Conservation (phyloP, 2,113 vertebrate species). For the Reinhardtius hippoglossoides region DNA sequence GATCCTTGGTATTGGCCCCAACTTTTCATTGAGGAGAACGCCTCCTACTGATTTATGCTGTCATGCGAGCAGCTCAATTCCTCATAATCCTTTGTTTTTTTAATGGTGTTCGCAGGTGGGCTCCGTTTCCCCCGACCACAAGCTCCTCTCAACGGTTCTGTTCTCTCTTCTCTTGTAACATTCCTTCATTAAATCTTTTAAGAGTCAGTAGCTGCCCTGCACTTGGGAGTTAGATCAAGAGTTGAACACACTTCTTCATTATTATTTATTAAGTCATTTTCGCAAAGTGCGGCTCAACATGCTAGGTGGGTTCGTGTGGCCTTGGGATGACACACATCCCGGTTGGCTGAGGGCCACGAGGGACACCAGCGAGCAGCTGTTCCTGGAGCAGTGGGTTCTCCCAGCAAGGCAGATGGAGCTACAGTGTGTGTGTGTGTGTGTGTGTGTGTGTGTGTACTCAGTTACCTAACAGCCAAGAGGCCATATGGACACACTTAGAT, state of each 20-base stretch:
- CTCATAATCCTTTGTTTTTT: conserved; percentile 67
- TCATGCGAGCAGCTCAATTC: conserved; percentile 66
- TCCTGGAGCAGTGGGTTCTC: conserved; percentile 59
- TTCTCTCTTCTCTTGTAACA: neutral
- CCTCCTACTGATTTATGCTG: conserved; percentile 71
- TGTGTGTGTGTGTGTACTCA: conserved; percentile 24
- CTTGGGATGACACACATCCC: conserved; percentile 50
- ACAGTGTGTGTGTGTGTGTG: conserved; percentile 4
- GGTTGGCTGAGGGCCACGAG: conserved; percentile 56
- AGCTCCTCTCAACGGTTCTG: conserved; percentile 14
- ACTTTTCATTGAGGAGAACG: conserved; percentile 69
- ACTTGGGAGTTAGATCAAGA: conserved; percentile 39
- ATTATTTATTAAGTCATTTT: conserved; percentile 57
- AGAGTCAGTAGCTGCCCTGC: neutral
- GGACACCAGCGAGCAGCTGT: conserved; percentile 71
- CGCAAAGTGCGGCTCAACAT: conserved; percentile 20
- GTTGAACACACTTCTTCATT: conserved; percentile 52
- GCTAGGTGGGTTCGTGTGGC: conserved; percentile 55
- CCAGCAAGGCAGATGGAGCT: conserved; percentile 58
- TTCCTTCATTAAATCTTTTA: conserved; percentile 39
- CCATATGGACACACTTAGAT: conserved; percentile 57
- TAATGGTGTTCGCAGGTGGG: conserved; percentile 48
- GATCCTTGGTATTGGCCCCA: conserved; percentile 21
- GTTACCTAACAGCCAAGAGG: conserved; percentile 50
- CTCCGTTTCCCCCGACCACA: conserved; percentile 4